Conservation (phyloP, 2,888 invertebrate genomes). For the Tubiluchus corallicola region DNA sequence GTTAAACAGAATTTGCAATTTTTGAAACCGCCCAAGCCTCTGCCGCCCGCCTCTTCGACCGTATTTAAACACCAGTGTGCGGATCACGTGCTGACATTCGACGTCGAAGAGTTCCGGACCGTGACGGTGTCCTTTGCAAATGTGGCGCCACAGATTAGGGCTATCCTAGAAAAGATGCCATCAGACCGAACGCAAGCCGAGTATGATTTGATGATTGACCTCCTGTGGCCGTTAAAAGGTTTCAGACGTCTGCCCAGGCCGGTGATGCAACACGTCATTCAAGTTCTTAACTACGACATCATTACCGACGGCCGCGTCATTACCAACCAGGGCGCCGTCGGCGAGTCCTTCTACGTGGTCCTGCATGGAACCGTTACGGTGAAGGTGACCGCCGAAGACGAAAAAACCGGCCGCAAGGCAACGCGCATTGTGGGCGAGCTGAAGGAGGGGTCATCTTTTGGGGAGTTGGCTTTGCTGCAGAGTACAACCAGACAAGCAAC, state of each 20-base stretch:
- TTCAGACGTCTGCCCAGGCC: slow-evolving; percentile 16
- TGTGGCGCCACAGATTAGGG: slow-evolving; percentile 14
- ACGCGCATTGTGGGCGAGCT: slow-evolving; percentile 14
- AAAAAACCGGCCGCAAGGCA: slow-evolving; percentile 12
- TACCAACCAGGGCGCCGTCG: slow-evolving; percentile 19
- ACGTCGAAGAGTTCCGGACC: too few species aligned
- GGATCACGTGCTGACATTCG: too few species aligned
- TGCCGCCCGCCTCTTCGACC: too few species aligned
- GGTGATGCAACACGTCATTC: slow-evolving; percentile 17
- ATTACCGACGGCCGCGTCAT: slow-evolving; percentile 18
- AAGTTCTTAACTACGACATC: slow-evolving; percentile 17
- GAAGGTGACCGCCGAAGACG: slow-evolving; percentile 14
- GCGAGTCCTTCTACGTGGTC: slow-evolving; percentile 19
- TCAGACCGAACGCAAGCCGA: slow-evolving; percentile 16
- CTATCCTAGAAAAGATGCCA: slow-evolving; percentile 15
- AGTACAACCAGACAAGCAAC: slow-evolving; percentile 18
- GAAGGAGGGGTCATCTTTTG: slow-evolving; percentile 17
- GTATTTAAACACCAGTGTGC: too few species aligned
- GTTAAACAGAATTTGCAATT: too few species aligned
- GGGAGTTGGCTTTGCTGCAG: slow-evolving; percentile 19
- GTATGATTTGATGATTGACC: slow-evolving; percentile 14
- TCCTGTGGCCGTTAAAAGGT: slow-evolving; percentile 15
- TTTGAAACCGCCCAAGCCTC: too few species aligned
- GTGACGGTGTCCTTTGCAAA: too few species aligned
- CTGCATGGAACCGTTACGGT: slow-evolving; percentile 17